Evolutionary conservation across 1,140 invertebrate genomes (phyloP), one percentile per base, ranked within the genome.

Genomic region (Drosophila ananassae): DNA sequence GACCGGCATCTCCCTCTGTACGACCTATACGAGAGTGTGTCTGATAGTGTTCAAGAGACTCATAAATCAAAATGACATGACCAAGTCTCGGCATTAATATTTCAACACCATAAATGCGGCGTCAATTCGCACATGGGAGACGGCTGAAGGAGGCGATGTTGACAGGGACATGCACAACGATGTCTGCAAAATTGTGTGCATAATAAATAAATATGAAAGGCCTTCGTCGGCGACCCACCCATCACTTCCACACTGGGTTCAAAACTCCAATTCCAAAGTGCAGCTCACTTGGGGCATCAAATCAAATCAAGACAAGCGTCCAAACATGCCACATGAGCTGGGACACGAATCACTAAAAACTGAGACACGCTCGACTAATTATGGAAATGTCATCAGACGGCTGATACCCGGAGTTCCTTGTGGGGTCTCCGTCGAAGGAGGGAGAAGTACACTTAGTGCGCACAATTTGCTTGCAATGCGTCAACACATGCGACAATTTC

Each of bases 81-180:
- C 81, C 82, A 78, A 87, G 78, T 85, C 81, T 74, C 77, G 77
- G 82, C 82, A 85, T 85, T 87, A 85, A 85, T 85, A 85, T 85
- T 85, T 85, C 81, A 85, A 85, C 82, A 85, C 81, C 81, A 85
- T 87, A 85, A 85, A 87, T 85, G 82, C 78, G 78, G 82, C 81
- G 83, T 87, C 81, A 85, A 85, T 85, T 85, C 81, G 81, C 82
- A 78, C 73, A 79, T 73, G 80, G 51, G 21, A 68, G 73, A 74
- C 60, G 79, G 59, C 54, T 60, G 66, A 52, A 25, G 63, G 32
- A 73, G 73, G 48, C 47, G 55, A 57, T 64, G 77, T 81, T 84
- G 81, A 77, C 73, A 79, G 69, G 73, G 81, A 66, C 79, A 79
- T 68, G 66, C 73, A 84, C 76, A 84, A 73, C 68, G 82, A 81